These are phyloP conservation scores for Lasioglossum pauxillum DNA, from an alignment of 2,888 invertebrate species.

Conservation along the genomic window DNA sequence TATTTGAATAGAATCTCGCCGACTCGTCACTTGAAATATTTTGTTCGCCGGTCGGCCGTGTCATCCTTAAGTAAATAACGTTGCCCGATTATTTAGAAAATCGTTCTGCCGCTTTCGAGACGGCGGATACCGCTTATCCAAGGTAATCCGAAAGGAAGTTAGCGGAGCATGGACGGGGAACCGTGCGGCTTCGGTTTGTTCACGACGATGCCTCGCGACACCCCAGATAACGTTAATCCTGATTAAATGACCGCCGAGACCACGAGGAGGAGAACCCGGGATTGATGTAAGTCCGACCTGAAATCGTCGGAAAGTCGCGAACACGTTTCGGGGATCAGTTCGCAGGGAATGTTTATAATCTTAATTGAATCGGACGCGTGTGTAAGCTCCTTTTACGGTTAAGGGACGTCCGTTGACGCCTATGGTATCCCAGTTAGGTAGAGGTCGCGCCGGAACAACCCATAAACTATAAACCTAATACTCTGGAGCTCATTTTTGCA, in stretches of 20 bases:
- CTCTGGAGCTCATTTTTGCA: neutral
- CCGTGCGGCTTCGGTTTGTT: neutral
- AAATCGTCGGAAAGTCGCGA: neutral
- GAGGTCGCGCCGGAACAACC: neutral
- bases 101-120: neutral
- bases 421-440: neutral
- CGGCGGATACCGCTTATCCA: neutral
- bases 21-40: neutral
- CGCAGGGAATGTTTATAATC: slow-evolving; percentile 19
- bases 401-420: slow-evolving; percentile 6
- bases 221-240: slow-evolving; percentile 26
- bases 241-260: neutral
- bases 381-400: slow-evolving; percentile 3
- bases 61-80: neutral
- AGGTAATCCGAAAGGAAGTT: slow-evolving; percentile 1
- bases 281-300: neutral
- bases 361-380: slow-evolving; percentile 42
- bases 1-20: neutral
- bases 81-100: slow-evolving; percentile 3
- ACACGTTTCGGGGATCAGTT: slow-evolving; percentile 11
- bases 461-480: neutral
- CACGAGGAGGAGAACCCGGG: neutral
- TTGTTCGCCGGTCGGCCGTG: too few relatives aligned
- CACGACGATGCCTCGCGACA: neutral
- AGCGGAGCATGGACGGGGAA: neutral